Conservation (phyloP, 2,797 vertebrate genomes). For the Delichon dasypus region DNA sequence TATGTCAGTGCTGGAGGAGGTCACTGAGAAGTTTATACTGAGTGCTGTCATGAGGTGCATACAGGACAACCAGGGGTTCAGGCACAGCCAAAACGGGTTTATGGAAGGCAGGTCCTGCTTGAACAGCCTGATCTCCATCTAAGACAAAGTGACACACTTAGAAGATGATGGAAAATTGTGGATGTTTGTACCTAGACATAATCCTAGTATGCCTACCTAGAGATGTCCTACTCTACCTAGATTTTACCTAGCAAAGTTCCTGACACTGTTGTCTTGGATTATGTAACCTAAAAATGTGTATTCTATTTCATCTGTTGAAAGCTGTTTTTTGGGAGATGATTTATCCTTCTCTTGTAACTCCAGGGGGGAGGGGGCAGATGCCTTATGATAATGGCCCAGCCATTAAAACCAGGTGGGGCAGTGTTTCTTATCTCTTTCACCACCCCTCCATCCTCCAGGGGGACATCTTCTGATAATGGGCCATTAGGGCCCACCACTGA, state of each 20-base stretch:
- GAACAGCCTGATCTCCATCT: not conserved
- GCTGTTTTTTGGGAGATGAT: too few relatives aligned
- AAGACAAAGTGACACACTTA: not conserved
- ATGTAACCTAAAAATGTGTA: too few relatives aligned
- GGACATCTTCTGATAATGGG: too few relatives aligned
- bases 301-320: too few relatives aligned
- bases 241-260: not conserved
- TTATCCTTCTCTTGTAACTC: too few relatives aligned
- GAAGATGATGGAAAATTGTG: not conserved
- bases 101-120: not conserved
- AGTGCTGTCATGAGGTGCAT: fast-evolving
- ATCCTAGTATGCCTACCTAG: too few relatives aligned
- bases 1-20: not conserved
- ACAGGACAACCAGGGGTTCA: not conserved
- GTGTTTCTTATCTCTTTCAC: too few relatives aligned
- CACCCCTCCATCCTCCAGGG: too few relatives aligned
- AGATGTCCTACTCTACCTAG: not conserved
- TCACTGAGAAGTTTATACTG: not conserved
- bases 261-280: not conserved
- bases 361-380: too few relatives aligned
- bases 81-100: not conserved
- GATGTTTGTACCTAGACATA: not conserved
- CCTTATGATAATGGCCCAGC: too few relatives aligned
- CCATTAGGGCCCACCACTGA: too few relatives aligned
- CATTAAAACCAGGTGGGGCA: too few relatives aligned